Evolutionary conservation across 2,888 invertebrate genomes (phyloP).

Genomic region (Petrophora chlorosata): DNA sequence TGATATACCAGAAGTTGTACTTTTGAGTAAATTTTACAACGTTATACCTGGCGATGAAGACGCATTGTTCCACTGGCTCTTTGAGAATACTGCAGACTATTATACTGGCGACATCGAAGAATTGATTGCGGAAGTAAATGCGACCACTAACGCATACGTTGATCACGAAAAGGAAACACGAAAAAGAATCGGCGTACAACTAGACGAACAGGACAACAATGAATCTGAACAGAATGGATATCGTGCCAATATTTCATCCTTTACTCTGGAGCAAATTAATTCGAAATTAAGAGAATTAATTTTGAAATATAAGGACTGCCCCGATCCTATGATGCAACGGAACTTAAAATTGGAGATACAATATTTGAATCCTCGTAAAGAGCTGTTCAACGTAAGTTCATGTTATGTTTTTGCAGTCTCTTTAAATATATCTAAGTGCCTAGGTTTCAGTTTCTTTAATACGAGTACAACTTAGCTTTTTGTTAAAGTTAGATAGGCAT

Average conservation of each 20-base stretch:
- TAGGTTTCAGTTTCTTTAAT: no score
- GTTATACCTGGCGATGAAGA: conserved; percentile 38
- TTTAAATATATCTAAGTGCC: no score
- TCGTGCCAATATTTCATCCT: conserved; percentile 37
- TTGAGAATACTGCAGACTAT: conserved; percentile 44
- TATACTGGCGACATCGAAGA: conserved; percentile 23
- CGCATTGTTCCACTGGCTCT: conserved; percentile 58
- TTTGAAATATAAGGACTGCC: conserved; percentile 21
- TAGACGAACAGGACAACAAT: conserved; percentile 45
- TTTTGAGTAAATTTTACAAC: conserved; percentile 42
- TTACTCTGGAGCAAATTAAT: conserved; percentile 44
- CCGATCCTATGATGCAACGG: conserved; percentile 4
- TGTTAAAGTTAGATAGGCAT: no score
- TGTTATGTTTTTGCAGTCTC: not conserved
- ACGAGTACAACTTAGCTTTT: no score
- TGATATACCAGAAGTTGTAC: conserved; percentile 37
- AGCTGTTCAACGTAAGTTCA: conserved; percentile 53
- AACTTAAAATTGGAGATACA: conserved; percentile 30
- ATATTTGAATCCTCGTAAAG: conserved; percentile 43
- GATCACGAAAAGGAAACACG: conserved; percentile 40
- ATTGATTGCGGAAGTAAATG: conserved; percentile 33
- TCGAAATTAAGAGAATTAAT: conserved; percentile 37
- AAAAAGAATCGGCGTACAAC: conserved; percentile 42
- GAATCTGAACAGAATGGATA: conserved; percentile 10
- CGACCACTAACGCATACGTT: conserved; percentile 24